Evolutionary conservation across 2,888 invertebrate species (phyloP).

Genomic region (Monochamus alternatus): DNA sequence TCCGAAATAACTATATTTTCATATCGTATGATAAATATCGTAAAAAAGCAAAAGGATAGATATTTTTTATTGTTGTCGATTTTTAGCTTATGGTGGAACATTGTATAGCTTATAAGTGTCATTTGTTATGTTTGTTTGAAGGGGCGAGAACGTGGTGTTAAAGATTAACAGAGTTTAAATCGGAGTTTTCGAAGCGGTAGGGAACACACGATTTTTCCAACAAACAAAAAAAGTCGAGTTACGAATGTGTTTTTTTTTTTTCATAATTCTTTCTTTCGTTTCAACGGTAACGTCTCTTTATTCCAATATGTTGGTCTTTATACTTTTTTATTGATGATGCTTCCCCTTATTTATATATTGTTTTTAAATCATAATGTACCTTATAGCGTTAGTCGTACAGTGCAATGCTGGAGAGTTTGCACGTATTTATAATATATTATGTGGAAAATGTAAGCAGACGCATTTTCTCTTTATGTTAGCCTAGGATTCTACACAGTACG

Average conservation of each 20-base stretch:
- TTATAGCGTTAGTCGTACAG: conserved; percentile 49
- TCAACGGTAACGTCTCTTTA: conserved; percentile 26
- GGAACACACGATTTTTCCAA: conserved; percentile 42
- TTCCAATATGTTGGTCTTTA: conserved; percentile 40
- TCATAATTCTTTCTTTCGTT: conserved; percentile 31
- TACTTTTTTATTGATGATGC: conserved; percentile 46
- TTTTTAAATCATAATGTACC: conserved; percentile 51
- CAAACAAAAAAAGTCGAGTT: conserved; percentile 2
- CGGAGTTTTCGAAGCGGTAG: conserved; percentile 45
- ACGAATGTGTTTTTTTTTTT: conserved; percentile 6
- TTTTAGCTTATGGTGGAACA: conserved; percentile 59
- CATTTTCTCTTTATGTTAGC: conserved; percentile 41
- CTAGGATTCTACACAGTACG: conserved; percentile 38
- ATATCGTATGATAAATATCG: conserved; percentile 63
- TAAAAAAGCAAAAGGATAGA: conserved; percentile 58
- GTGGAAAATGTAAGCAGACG: conserved; percentile 45
- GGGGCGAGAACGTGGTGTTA: conserved; percentile 58
- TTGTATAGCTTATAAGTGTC: conserved; percentile 57
- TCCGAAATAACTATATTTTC: conserved; percentile 69
- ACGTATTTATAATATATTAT: conserved; percentile 37
- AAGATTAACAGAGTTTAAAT: conserved; percentile 58
- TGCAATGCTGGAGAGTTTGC: conserved; percentile 49
- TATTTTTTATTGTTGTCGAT: conserved; percentile 65
- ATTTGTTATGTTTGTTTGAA: conserved; percentile 62
- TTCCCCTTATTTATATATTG: conserved; percentile 47